Evolutionary conservation across 2,113 vertebrate genomes (phyloP), one percentile per base, ranked within the genome.

Genomic region (Mus musculus): DNA sequence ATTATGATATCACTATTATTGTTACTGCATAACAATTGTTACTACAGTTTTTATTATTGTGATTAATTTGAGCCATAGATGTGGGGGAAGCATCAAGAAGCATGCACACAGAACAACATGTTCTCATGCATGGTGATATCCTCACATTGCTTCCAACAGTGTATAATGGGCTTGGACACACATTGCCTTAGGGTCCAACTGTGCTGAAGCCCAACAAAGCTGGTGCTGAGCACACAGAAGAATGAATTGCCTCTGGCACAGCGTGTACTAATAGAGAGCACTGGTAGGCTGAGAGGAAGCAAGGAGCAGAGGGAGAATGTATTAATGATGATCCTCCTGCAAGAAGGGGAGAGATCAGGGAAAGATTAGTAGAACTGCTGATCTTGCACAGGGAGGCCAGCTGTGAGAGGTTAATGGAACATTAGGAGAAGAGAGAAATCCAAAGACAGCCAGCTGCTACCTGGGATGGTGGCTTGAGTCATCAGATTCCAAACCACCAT

Each of bases 381-480:
- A 97, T 91, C 95, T 73, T 85, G 96, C 98, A 89, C 16, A 88
- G 94, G 93, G 90, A 97, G 95, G 96, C 93, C 97, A 98, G 97
- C 98, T 98, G 97, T 61, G 98, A 98, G 94, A 98, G 94, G 97
- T 98, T 99, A 98, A 98, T 97, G 96, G 96, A 97, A 95, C 97
- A 97, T 98, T 96, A 98, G 95, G 63, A 89, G 90, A 97, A 94
- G 95, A 94, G 91, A 96, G 96, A 95, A 98, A 98, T 95, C 96
- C 93, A 97, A 97, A 97, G 84, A 94, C 96, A 98, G 86, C 91
- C 22, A 92, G 97, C 93, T 97, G 97, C 95, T 98, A 98, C 95
- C 96, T 97, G 92, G 77, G 81, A 85, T 85, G 93, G 78, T 96
- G 96, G 89, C 87, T 97, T 96, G 93, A 98, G 97, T 97, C 94